Evolutionary conservation across 1,140 invertebrate genomes (phyloP).

Genomic region (Drosophila lacertosa): DNA sequence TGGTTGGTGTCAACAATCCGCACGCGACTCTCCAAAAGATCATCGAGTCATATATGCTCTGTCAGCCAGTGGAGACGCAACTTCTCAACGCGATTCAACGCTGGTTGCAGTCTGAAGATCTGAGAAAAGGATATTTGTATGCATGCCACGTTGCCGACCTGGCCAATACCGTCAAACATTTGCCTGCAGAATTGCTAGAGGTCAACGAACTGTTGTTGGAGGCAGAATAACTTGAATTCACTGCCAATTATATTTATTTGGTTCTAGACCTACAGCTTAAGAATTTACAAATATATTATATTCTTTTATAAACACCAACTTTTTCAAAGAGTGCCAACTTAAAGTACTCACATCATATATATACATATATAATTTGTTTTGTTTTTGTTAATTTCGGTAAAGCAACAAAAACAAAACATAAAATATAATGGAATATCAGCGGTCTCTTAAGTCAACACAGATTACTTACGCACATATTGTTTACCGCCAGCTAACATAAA

Average conservation of each 20-base stretch:
- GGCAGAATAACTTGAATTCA: no score
- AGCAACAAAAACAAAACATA: not conserved
- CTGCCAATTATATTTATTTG: not conserved
- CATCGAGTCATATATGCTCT: constrained; percentile 84
- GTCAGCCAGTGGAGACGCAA: constrained; percentile 84
- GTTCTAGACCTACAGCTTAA: not conserved
- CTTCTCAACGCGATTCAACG: constrained; percentile 84
- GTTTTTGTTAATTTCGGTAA: constrained; percentile 4
- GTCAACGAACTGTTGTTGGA: constrained; percentile 49
- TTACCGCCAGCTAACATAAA: constrained; percentile 37
- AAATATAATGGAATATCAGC: constrained; percentile 16
- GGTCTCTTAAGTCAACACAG: constrained; percentile 34
- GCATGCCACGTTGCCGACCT: constrained; percentile 88
- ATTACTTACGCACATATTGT: constrained; percentile 38
- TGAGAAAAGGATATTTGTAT: constrained; percentile 87
- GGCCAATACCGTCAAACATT: constrained; percentile 84
- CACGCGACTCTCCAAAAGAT: constrained; percentile 76
- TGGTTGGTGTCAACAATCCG: constrained; percentile 87
- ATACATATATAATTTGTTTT: not conserved
- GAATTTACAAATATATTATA: not conserved
- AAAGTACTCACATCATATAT: not conserved
- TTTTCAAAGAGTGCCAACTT: no score
- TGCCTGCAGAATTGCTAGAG: constrained; percentile 52
- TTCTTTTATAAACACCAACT: not conserved
- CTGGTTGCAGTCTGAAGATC: constrained; percentile 84